Base-by-base conservation (phyloP, 2,888 invertebrate species). In the Lottia gigantea region DNA sequence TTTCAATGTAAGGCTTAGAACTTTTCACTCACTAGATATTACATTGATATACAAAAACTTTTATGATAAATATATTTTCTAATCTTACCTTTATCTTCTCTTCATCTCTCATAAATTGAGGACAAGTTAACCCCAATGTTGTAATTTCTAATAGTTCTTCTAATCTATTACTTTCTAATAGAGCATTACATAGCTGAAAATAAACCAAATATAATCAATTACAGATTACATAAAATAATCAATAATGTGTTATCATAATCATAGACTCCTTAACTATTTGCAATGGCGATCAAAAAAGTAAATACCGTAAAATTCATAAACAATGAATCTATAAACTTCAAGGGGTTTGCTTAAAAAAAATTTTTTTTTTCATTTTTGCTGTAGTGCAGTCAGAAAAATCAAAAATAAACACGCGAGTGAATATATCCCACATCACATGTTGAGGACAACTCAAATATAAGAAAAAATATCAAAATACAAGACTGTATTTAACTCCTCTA, bases 61-160 rank as follows among this genome's bases (percentile, higher is more conserved):
- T n/a, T n/a, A n/a, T n/a, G n/a, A n/a, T n/a, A n/a, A n/a, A 45
- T 8, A 19, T 46, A 47, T 8, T 26, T 16, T 31, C 15, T 70
- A 12, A 31, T 69, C 86, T 86, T 73, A 91, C 76, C 92, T 91
- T 78, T 92, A 90, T 75, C 92, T 78, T 79, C 61, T 78, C 23
- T 76, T 82, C 74, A 88, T 90, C 75, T 83, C 86, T 83, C 91
- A 91, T 78, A 87, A 90, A 81, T 92, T 93, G 78, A 8, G 86
- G 86, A 1, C 95, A 95, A 46, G 94, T 92, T 68, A 95, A 90
- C 61, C 94, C 94, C 73, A 94, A 93, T 83, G 94, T 94, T 64
- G 93, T 91, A 16, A 96, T 90, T 78, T 94, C 92, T 85, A 95
- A 93, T 85, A 95, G 90, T 8, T 92, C 89, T 67, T 91, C 91